Evolutionary conservation across 1,140 invertebrate genomes (phyloP).

Genomic region (Parasteatoda tepidariorum): DNA sequence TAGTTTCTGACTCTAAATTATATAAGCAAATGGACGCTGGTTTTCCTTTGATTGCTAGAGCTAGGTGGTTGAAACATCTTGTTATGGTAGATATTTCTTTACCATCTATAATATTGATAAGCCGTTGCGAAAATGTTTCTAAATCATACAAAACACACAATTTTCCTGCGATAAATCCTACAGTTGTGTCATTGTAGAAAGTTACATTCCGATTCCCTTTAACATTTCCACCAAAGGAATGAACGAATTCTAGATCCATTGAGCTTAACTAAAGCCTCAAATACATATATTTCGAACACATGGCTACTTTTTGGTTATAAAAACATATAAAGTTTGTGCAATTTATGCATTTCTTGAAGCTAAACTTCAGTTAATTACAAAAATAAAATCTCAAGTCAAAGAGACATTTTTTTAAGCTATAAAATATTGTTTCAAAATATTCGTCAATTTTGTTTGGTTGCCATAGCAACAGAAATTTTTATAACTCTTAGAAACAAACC

Average conservation of each 20-base stretch:
- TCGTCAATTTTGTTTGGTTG: no score
- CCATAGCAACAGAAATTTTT: no score
- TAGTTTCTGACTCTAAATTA: conserved; percentile 14
- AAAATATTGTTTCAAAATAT: no score
- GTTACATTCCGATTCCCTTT: not conserved
- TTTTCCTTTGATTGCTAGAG: not conserved
- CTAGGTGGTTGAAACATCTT: not conserved
- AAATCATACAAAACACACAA: conserved; percentile 19
- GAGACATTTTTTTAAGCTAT: no score
- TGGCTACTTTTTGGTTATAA: not conserved
- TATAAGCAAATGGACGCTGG: conserved; percentile 16
- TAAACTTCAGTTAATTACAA: no score
- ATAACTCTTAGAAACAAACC: no score
- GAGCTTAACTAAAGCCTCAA: no score
- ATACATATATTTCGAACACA: not conserved
- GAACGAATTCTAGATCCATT: conserved; percentile 17
- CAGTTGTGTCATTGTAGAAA: conserved; percentile 12
- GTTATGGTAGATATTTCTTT: conserved; percentile 1
- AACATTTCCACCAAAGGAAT: conserved; percentile 2
- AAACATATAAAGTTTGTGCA: no score
- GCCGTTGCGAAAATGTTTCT: not conserved
- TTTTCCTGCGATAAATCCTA: conserved; percentile 26
- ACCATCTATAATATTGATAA: not conserved
- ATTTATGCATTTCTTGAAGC: no score
- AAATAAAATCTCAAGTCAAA: no score